A percentile compares a stretch with the other conserved stretches of the same genome.
Evolutionary conservation across 2,888 invertebrate species (phyloP).

Genomic region (Drosophila tanythrix): DNA sequence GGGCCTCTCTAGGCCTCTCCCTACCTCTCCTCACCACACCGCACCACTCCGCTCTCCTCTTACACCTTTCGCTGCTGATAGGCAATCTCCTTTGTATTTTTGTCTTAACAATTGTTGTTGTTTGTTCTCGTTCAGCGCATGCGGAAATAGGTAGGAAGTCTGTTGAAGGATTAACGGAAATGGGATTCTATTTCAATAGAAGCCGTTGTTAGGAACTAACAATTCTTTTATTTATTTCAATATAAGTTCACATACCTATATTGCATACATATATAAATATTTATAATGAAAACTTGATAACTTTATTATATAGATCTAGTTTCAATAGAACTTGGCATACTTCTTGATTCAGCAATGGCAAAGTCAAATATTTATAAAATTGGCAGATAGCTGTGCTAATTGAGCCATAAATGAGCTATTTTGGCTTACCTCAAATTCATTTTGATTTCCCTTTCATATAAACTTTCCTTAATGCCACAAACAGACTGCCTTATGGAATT

Average conservation of each 20-base stretch:
- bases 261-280: background rate
- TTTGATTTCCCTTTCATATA: conserved; percentile 23
- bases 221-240: background rate
- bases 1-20: conserved; percentile 10
- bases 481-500: conserved; percentile 38
- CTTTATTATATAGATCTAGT: background rate
- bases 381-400: conserved; percentile 33
- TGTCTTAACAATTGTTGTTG: conserved; percentile 21
- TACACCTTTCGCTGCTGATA: conserved; percentile 6
- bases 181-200: background rate
- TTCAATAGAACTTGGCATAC: background rate
- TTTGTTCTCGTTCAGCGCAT: conserved; percentile 17
- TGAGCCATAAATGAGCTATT: conserved; percentile 47
- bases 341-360: background rate
- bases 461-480: conserved; percentile 44
- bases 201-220: background rate
- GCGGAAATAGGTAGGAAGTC: conserved; percentile 38
- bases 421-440: conserved; percentile 4
- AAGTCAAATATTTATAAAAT: background rate
- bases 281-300: background rate
- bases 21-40: background rate
- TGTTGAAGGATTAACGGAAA: conserved; percentile 41
- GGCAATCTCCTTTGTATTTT: conserved; percentile 20
- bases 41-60: background rate
- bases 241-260: background rate